Evolutionary conservation across 2,888 invertebrate genomes (phyloP).

Genomic region (Yponomeuta cagnagella): DNA sequence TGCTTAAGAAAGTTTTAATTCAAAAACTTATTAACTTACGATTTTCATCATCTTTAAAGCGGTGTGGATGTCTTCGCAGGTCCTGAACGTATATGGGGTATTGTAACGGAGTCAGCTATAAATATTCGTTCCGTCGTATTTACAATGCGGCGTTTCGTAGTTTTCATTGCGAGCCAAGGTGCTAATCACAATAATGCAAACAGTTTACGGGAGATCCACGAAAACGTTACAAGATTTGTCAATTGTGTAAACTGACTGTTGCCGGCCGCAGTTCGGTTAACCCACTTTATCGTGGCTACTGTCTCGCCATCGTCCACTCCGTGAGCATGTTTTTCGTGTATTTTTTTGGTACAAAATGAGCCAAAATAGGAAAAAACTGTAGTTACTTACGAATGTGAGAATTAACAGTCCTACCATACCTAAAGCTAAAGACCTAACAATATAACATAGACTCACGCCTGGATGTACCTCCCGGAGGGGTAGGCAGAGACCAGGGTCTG

Average conservation of each 20-base stretch:
- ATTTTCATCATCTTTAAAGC: slow-evolving; percentile 59
- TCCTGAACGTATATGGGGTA: slow-evolving; percentile 56
- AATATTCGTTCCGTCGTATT: slow-evolving; percentile 59
- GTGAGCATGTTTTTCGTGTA: not conserved
- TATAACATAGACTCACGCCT: no score
- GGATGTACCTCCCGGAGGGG: no score
- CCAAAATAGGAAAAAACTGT: no score
- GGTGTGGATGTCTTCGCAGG: slow-evolving; percentile 44
- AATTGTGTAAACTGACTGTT: slow-evolving; percentile 54
- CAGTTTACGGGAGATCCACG: slow-evolving; percentile 66
- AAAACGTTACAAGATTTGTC: slow-evolving; percentile 63
- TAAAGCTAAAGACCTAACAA: no score
- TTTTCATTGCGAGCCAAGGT: slow-evolving; percentile 61
- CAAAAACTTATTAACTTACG: slow-evolving; percentile 41
- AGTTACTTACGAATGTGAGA: no score
- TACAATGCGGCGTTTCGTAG: slow-evolving; percentile 61
- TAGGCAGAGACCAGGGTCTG: no score
- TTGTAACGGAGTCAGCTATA: slow-evolving; percentile 48
- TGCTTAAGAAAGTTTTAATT: no score
- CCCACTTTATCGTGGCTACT: slow-evolving; percentile 28
- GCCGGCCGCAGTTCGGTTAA: slow-evolving; percentile 36
- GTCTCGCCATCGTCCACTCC: not conserved
- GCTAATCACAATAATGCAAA: slow-evolving; percentile 70
- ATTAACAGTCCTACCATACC: no score
- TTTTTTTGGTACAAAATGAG: no score